Percentiles rank a stretch among this genome's conserved stretches.
Evolutionary conservation across 2,113 vertebrate genomes (phyloP).

Genomic region (Lipophrys pholis): DNA sequence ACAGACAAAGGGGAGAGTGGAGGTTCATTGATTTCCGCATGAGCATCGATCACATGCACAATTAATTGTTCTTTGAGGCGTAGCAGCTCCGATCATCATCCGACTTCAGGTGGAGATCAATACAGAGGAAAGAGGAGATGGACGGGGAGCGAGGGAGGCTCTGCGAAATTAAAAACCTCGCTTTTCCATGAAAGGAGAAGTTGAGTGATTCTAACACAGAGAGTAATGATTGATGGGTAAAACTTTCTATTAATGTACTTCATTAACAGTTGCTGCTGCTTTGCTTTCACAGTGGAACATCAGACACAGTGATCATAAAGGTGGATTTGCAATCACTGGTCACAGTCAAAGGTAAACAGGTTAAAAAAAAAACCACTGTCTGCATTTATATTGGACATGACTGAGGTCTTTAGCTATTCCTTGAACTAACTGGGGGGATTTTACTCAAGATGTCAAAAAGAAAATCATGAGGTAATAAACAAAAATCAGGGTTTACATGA

Average conservation of each 20-base stretch:
- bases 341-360: too few relatives aligned
- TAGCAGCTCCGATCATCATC: slow-evolving; percentile 61
- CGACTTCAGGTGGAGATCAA: slow-evolving; percentile 65
- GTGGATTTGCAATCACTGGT: too few relatives aligned
- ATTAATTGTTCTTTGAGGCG: slow-evolving; percentile 81
- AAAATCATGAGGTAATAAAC: too few relatives aligned
- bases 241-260: not conserved
- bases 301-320: too few relatives aligned
- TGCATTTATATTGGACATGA: too few relatives aligned
- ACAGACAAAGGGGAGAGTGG: slow-evolving; percentile 25
- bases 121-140: slow-evolving; percentile 12
- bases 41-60: slow-evolving; percentile 81
- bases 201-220: not conserved
- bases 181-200: slow-evolving; percentile 10
- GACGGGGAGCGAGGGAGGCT: not conserved
- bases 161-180: not conserved
- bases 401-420: too few relatives aligned
- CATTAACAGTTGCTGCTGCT: not conserved
- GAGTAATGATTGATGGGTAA: not conserved
- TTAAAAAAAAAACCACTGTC: too few relatives aligned
- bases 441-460: too few relatives aligned
- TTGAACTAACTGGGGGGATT: too few relatives aligned
- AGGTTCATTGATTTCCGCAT: slow-evolving; percentile 70
- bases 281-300: too few relatives aligned
- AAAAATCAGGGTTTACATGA: too few relatives aligned